These are phyloP conservation scores for Lepidothrix coronata DNA, from an alignment of 2,113 vertebrate species.

Conservation along the genomic window DNA sequence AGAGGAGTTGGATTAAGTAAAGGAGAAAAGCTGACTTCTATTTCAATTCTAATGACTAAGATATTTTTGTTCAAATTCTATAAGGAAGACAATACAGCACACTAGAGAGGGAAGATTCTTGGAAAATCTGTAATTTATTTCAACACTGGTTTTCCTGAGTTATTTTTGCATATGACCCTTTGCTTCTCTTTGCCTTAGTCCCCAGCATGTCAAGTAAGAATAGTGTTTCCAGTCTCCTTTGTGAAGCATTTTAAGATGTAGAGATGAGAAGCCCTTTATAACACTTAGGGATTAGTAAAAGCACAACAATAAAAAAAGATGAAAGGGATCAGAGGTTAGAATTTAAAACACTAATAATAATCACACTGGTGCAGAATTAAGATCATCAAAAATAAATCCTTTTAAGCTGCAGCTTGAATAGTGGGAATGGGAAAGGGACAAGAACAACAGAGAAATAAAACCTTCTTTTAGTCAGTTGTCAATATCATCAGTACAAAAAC, in stretches of 20 bases:
- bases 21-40: not conserved
- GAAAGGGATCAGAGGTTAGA: constrained; percentile 37
- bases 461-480: constrained; percentile 16
- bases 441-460: constrained; percentile 18
- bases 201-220: not conserved
- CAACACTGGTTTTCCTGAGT: not conserved
- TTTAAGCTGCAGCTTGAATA: constrained; percentile 34
- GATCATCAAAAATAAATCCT: constrained; percentile 36
- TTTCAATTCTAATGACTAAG: not conserved
- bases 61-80: not conserved
- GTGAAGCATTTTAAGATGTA: not conserved
- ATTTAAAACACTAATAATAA: constrained; percentile 57
- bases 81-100: not conserved
- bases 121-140: not conserved
- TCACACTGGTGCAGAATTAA: constrained; percentile 39
- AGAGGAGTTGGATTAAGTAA: not conserved
- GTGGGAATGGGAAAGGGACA: not conserved
- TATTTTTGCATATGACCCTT: not conserved
- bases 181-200: not conserved
- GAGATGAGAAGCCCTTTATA: constrained; percentile 17
- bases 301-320: constrained; percentile 36
- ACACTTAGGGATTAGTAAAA: constrained; percentile 36
- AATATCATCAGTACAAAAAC: constrained; percentile 34
- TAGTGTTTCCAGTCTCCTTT: not conserved
- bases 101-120: not conserved